Percentiles rank a stretch among this genome's conserved stretches.
Conservation (phyloP, 2,888 invertebrate species). For the Parthenolecanium corni region DNA sequence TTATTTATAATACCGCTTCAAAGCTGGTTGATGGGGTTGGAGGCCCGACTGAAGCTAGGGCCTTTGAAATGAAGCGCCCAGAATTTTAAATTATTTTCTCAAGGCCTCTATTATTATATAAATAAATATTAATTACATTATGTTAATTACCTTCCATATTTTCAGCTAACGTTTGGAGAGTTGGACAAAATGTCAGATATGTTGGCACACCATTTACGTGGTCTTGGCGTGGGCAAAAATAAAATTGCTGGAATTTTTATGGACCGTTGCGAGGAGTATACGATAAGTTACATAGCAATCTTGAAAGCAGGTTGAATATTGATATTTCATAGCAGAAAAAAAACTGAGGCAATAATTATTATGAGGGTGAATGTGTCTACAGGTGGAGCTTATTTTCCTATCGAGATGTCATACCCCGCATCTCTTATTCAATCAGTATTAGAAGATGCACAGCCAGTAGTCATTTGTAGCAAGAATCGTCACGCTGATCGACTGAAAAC, state of each 20-base stretch:
- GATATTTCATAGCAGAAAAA: too few species aligned
- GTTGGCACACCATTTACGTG: conserved; percentile 47
- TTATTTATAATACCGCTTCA: too few species aligned
- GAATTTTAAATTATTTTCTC: too few species aligned
- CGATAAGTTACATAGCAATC: conserved; percentile 34
- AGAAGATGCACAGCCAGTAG: conserved; percentile 33
- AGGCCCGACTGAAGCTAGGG: too few species aligned
- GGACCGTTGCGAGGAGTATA: conserved; percentile 34
- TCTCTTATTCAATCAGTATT: conserved; percentile 33
- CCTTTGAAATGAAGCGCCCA: too few species aligned
- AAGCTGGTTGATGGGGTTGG: too few species aligned
- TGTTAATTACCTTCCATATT: neutral
- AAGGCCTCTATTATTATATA: too few species aligned
- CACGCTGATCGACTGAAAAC: conserved; percentile 29
- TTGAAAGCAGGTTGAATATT: conserved; percentile 33
- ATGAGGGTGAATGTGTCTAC: too few species aligned
- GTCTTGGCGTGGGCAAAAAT: conserved; percentile 32
- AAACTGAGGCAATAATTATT: too few species aligned
- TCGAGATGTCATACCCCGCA: conserved; percentile 34
- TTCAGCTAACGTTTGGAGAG: conserved; percentile 33
- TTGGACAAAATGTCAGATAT: conserved; percentile 46
- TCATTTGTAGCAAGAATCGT: conserved; percentile 33
- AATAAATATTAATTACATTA: too few species aligned
- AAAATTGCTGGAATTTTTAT: conserved; percentile 34
- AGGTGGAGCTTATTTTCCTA: conserved; percentile 35